Base-by-base conservation (phyloP, 37 sponge, comb jelly and placozoan genomes). In the Mnemiopsis leidyi region DNA sequence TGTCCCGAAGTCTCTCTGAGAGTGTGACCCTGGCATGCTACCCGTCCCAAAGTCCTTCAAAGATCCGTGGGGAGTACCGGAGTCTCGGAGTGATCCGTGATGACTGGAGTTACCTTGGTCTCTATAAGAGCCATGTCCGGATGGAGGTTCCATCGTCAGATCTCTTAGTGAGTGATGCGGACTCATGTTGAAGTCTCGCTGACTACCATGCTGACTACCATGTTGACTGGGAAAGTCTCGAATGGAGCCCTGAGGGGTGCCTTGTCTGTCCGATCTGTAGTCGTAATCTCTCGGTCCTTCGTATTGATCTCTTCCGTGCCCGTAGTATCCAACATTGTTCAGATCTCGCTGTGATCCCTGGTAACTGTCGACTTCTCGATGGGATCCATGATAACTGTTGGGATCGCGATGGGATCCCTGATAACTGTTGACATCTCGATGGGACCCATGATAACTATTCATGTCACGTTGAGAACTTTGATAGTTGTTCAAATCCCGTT, bases 381-480 rank as follows among this genome's bases (percentile, higher is more conserved):
- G 61, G 5, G 61, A 48, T 5, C 61, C 61, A 48, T 48, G 61
- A 48, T 48, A 18, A 48, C 61, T 48, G 13, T 48, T n/a, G n/a
- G n/a, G n/a, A n/a, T n/a, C n/a, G n/a, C n/a, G n/a, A n/a, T n/a
- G n/a, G n/a, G n/a, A n/a, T n/a, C n/a, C n/a, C n/a, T n/a, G n/a
- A n/a, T n/a, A n/a, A n/a, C n/a, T 18, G 13, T 48, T 48, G 9
- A 48, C 5, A 48, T 48, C 61, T 48, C 61, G 61, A 18, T 48
- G 61, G 61, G 61, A 48, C 5, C 73, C 29, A 3, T 69, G 73
- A 20, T 77, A 32, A 31, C 32, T 31, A 26, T 13, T 32, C 18
- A 77, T 33, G 33, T 77, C 79, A 33, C 79, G 79, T 32, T 77
- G 79, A 32, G 79, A 77, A 31, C 79, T 48, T 18, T 48, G 61